Percentiles rank a stretch among this genome's conserved stretches.
These are phyloP conservation scores for Alcedo atthis DNA, from an alignment of 2,797 vertebrate species.

Conservation along the genomic window DNA sequence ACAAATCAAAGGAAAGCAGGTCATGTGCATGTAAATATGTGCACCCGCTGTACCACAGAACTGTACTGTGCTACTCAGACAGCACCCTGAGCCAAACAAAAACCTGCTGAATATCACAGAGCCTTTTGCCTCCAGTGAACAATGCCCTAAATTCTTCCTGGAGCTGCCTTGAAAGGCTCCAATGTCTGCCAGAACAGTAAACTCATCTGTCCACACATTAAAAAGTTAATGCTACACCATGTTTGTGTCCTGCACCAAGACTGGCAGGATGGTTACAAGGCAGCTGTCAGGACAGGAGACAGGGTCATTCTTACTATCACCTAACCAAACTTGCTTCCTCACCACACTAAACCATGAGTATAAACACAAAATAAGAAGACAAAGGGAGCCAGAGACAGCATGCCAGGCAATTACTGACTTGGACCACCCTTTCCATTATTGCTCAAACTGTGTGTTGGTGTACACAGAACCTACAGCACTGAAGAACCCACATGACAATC, in stretches of 20 bases:
- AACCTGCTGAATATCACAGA: background rate
- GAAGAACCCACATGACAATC: background rate
- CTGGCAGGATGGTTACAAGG: background rate
- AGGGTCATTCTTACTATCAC: background rate
- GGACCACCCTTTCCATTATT: background rate
- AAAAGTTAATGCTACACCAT: background rate
- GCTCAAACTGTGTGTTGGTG: background rate
- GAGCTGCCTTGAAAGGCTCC: background rate
- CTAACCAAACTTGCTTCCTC: background rate
- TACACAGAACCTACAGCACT: background rate
- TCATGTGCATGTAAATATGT: background rate
- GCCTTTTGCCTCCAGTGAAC: background rate
- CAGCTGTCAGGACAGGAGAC: background rate
- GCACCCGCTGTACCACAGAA: background rate
- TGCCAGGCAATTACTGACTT: background rate
- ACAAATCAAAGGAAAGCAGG: constrained; percentile 42
- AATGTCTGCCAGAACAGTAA: background rate
- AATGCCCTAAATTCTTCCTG: background rate
- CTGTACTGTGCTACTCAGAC: background rate
- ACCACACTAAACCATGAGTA: background rate
- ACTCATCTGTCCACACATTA: background rate
- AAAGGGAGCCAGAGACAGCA: background rate
- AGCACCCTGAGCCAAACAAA: background rate
- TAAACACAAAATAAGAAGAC: constrained; percentile 2
- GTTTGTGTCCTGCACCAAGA: background rate